Base-by-base conservation (phyloP, 2,797 vertebrate genomes). In the Prionace glauca region DNA sequence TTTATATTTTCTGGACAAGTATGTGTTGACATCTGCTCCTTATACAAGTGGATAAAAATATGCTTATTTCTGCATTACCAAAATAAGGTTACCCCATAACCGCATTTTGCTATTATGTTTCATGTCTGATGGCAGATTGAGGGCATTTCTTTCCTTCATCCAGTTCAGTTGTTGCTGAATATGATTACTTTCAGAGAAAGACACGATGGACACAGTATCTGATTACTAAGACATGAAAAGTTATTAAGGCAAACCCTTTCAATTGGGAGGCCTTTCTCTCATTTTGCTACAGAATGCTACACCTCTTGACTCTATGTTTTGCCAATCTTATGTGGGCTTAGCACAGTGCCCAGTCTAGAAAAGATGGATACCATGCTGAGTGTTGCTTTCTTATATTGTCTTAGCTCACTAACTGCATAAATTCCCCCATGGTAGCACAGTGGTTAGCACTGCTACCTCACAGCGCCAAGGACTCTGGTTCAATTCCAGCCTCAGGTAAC, bases 1-100 rank as follows among this genome's bases (percentile, higher is more conserved):
- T 77, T 95, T 95, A 77, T 69, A 95, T 77, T 95, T 95, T 95
- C 93, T 77, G 71, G 45, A 95, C 77, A 95, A 77, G 71, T 95
- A 74, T 77, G 71, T 29, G 71, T 26, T 77, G 71, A 77, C 93
- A 95, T 95, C 93, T 95, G 93, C 93, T 95, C 93, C 93, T 74
- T 95, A 77, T 77, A n/a, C 93, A 77, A 95, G 29, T 77, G 56
- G 93, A 72, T 77, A 95, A 77, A 95, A 72, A 77, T 71, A 36
- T 71, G 91, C 67, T 94, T 67, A 94, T 94, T 94, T 95, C 26
- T 77, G 45, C 71, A 95, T 77, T 95, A 77, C 29, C 93, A 56
- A 95, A 95, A 95, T 95, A 72, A 95, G 93, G 71, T 56, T 95
- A 60, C 29, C 93, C 71, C 32, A 77, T 45, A 72, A 95, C 93